phyloP scores from a whole-genome alignment of 2,888 invertebrate genomes.

The Phalera bucephala region DNA sequence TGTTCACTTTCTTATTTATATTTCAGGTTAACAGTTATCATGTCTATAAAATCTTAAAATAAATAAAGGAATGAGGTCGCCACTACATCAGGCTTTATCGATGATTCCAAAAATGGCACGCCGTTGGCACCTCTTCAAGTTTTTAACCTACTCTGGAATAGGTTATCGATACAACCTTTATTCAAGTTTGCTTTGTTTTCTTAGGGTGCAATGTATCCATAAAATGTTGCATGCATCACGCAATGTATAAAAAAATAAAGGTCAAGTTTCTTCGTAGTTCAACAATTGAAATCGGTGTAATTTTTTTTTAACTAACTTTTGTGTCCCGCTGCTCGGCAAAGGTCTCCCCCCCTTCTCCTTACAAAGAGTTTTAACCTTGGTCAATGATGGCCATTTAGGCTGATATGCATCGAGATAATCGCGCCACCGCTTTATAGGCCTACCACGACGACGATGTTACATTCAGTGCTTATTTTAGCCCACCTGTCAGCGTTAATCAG shows the following conservation, averaged over 20 bases:
- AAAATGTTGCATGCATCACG: conserved; percentile 1
- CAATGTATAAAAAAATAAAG: neutral
- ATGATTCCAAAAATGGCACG: conserved; percentile 21
- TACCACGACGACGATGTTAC: too few relatives aligned
- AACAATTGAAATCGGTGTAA: conserved; percentile 7
- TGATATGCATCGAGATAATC: too few relatives aligned
- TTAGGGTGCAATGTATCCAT: conserved; percentile 3
- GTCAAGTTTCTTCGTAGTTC: neutral
- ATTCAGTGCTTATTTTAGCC: too few relatives aligned
- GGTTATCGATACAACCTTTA: conserved; percentile 8
- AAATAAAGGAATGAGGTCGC: conserved; percentile 22
- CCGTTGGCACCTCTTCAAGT: conserved; percentile 27
- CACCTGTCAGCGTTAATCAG: too few relatives aligned
- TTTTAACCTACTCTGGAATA: conserved; percentile 18
- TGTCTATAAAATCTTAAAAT: too few relatives aligned
- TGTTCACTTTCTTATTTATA: too few relatives aligned
- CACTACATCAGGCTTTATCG: conserved; percentile 7
- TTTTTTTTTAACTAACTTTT: neutral
- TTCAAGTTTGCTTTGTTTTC: conserved; percentile 3
- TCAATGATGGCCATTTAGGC: too few relatives aligned
- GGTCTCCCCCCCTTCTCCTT: too few relatives aligned
- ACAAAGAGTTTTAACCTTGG: too few relatives aligned
- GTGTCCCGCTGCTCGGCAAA: too few relatives aligned
- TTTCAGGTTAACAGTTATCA: too few relatives aligned
- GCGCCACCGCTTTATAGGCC: too few relatives aligned